Percentiles rank a stretch among this genome's conserved stretches.
Evolutionary conservation across 1,140 invertebrate species (phyloP).

Genomic region (Pseudomyrmex flavicornis): DNA sequence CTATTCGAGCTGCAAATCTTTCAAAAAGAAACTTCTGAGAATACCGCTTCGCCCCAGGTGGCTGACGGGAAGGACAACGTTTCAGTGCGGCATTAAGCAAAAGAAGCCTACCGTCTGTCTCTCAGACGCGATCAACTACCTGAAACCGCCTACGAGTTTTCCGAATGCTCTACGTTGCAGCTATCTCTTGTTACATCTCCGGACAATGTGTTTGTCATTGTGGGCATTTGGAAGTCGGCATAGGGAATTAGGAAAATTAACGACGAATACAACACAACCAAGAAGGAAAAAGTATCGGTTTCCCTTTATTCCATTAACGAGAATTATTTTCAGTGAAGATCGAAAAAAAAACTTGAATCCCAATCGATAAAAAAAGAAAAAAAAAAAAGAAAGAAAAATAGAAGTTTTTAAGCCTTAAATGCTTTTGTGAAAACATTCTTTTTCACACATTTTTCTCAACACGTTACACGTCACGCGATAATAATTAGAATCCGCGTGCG

Average conservation of each 20-base stretch:
- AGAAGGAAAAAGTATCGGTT: no score
- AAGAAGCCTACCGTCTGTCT: neutral
- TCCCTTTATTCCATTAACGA: no score
- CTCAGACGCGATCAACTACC: conserved; percentile 26
- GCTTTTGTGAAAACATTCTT: no score
- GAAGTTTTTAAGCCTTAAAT: no score
- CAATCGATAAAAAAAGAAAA: no score
- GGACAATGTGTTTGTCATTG: neutral
- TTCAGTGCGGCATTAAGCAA: conserved; percentile 2
- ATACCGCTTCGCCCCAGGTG: conserved; percentile 68
- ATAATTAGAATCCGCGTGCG: neutral
- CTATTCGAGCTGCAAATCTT: conserved; percentile 75
- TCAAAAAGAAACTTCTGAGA: conserved; percentile 74
- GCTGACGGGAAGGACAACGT: conserved; percentile 36
- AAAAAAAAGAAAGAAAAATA: no score
- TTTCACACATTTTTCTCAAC: neutral
- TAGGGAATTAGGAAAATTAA: no score
- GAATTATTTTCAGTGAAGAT: no score
- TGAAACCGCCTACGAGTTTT: conserved; percentile 27
- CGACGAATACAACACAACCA: no score
- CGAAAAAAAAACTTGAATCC: no score
- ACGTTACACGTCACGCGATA: neutral
- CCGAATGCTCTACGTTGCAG: neutral
- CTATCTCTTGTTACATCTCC: neutral
- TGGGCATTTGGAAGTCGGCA: neutral